Evolutionary conservation across 2,888 invertebrate genomes (phyloP).

Genomic region (Perizoma flavofasciatum): DNA sequence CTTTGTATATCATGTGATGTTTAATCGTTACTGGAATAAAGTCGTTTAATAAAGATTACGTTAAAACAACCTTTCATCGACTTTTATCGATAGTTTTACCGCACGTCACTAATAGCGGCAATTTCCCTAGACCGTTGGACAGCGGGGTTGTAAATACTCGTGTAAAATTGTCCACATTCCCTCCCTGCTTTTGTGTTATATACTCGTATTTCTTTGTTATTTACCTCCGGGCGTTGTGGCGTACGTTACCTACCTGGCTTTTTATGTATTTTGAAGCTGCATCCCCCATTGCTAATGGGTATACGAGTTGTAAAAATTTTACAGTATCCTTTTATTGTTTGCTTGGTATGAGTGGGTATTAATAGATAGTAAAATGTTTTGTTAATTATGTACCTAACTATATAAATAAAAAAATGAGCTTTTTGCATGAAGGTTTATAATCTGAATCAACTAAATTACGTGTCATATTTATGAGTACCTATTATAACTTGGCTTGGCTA

Average conservation of each 20-base stretch:
- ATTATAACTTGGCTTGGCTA: too few species aligned
- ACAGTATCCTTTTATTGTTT: constrained; percentile 1
- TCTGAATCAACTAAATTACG: too few species aligned
- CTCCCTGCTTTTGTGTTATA: constrained; percentile 77
- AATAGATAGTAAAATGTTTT: neutral
- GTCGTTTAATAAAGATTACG: too few species aligned
- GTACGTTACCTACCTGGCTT: constrained; percentile 41
- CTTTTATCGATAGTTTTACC: constrained; percentile 29
- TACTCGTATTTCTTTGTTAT: constrained; percentile 76
- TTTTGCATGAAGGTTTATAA: too few species aligned
- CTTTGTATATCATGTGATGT: too few species aligned
- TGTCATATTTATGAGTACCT: too few species aligned
- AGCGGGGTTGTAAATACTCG: constrained; percentile 83
- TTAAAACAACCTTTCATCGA: constrained; percentile 30
- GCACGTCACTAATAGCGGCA: constrained; percentile 58
- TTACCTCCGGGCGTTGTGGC: constrained; percentile 57
- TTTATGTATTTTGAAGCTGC: constrained; percentile 29
- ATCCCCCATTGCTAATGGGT: constrained; percentile 29
- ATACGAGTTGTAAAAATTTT: constrained; percentile 22
- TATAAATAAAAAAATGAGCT: too few species aligned
- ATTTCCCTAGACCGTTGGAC: constrained; percentile 82
- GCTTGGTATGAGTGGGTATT: neutral
- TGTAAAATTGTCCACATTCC: constrained; percentile 84
- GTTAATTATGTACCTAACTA: too few species aligned
- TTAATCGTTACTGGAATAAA: too few species aligned